Conservation (phyloP, 1,140 invertebrate genomes). For the Apis dorsata region DNA sequence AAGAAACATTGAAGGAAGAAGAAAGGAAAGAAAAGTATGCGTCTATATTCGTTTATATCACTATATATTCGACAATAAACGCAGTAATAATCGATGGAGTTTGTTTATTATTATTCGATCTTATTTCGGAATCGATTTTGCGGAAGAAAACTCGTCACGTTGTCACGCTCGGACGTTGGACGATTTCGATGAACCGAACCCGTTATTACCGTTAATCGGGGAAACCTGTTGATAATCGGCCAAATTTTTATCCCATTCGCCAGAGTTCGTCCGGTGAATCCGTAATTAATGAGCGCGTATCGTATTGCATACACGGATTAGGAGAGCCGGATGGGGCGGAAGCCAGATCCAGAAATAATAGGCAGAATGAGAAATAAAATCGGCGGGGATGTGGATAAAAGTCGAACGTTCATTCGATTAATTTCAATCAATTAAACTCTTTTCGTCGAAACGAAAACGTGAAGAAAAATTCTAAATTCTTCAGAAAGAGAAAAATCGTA, state of each 20-base stretch:
- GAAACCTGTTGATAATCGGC: neutral
- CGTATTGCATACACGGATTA: conserved; percentile 56
- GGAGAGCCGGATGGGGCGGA: conserved; percentile 36
- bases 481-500: neutral
- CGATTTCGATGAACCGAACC: neutral
- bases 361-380: conserved; percentile 5
- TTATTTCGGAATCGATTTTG: no score
- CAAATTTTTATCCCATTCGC: conserved; percentile 1
- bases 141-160: no score
- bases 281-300: conserved; percentile 49
- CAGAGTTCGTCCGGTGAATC: conserved; percentile 32
- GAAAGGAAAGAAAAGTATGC: neutral
- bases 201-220: neutral
- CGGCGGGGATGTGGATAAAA: neutral
- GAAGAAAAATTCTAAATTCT: no score
- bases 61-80: no score
- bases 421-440: neutral
- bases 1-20: neutral
- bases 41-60: no score
- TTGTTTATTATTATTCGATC: no score
- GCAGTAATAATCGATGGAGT: no score
- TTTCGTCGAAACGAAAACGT: neutral
- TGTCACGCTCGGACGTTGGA: neutral
- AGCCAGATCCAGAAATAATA: neutral
- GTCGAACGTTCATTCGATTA: neutral